phyloP scores from a whole-genome alignment of 2,888 invertebrate species.

The Caenorhabditis wallacei region DNA sequence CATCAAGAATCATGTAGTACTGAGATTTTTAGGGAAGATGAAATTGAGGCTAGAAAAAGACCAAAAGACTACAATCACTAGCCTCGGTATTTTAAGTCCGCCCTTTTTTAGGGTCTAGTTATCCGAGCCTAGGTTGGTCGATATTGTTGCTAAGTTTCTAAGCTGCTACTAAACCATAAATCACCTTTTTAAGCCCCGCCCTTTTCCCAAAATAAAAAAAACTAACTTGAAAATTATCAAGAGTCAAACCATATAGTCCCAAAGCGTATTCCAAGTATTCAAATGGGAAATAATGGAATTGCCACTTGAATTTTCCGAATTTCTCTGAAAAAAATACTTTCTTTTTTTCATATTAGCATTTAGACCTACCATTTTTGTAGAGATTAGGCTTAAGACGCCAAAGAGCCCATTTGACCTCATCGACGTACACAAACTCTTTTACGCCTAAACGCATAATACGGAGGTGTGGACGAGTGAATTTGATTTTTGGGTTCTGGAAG shows the following conservation, averaged over 20 bases:
- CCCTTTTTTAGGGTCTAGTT: no score
- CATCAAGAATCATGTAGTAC: no score
- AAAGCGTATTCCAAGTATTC: background rate
- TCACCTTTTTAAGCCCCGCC: no score
- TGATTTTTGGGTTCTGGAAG: background rate
- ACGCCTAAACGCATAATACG: background rate
- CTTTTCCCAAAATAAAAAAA: no score
- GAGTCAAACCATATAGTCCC: slow-evolving; percentile 6
- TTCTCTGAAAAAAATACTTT: background rate
- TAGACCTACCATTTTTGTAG: background rate
- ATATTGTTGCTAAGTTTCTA: no score
- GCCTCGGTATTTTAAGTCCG: no score
- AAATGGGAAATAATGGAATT: slow-evolving; percentile 1
- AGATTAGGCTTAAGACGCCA: background rate
- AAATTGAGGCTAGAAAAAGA: no score
- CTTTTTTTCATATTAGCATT: background rate
- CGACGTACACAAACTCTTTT: background rate
- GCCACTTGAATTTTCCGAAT: background rate
- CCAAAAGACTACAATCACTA: no score
- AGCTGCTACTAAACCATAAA: no score
- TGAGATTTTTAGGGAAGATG: no score
- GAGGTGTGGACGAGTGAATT: background rate
- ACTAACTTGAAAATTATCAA: no score
- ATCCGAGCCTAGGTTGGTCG: no score
- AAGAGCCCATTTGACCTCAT: background rate